Evolutionary conservation across 2,797 vertebrate genomes (phyloP).

Genomic region (Eleutherodactylus coqui): DNA sequence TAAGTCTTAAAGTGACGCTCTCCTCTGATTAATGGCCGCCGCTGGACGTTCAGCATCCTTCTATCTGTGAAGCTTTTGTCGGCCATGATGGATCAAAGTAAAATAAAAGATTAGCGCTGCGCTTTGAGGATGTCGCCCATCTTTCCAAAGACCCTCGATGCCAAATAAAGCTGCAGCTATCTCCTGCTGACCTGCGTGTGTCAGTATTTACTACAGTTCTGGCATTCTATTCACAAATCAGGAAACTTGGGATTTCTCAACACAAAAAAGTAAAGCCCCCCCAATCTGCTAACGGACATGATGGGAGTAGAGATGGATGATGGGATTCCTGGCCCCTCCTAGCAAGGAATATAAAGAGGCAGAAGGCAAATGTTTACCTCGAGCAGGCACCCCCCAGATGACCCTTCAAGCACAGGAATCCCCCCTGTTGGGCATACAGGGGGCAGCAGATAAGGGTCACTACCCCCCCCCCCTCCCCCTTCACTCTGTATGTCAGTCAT

Average conservation of each 20-base stretch:
- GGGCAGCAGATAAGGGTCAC: too few species aligned
- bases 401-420: constrained; percentile 54
- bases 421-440: not conserved
- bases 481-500: not conserved
- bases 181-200: not conserved
- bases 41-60: too few species aligned
- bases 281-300: not conserved
- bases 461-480: too few species aligned
- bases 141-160: too few species aligned
- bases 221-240: not conserved
- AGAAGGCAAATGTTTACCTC: constrained; percentile 2
- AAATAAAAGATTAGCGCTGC: too few species aligned
- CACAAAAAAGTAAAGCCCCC: not conserved
- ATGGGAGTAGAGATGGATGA: not conserved
- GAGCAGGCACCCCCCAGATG: constrained; percentile 22
- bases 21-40: too few species aligned
- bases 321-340: not conserved
- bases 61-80: not conserved
- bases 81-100: not conserved
- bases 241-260: not conserved
- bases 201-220: not conserved
- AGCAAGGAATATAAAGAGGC: constrained; percentile 20
- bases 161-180: not conserved
- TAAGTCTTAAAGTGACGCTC: not conserved
- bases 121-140: too few species aligned